Evolutionary conservation across 2,888 invertebrate species (phyloP), one percentile per base, ranked within the genome.

Genomic region (Cephus runcator): DNA sequence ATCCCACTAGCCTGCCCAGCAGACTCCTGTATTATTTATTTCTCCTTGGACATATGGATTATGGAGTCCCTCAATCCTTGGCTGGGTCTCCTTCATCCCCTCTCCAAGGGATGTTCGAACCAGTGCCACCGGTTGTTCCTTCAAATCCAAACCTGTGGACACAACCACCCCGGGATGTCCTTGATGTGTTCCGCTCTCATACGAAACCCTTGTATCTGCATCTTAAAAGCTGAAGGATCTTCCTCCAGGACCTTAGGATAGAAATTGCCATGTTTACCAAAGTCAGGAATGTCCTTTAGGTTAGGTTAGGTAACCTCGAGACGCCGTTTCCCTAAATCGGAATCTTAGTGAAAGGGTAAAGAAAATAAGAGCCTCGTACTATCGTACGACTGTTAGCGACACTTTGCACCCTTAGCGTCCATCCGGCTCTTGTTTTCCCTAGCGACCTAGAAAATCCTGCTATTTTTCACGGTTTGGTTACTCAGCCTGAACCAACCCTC

Each of bases 21-120:
- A 71, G 82, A 81, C 86, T 87, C 85, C 79, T 89, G 88, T 90
- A 90, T 90, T 90, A 90, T 90, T 91, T 90, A 91, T 89, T 90
- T 88, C 83, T 56, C 79, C 83, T 84, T 84, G 87, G 86, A 88
- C 86, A 83, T 89, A 89, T 87, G 89, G 89, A 90, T 91, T 88
- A 89, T 87, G 86, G 88, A 84, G 79, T 78, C 78, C 31, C 76
- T 34, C 31, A 23, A 71, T 31, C 71, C 31, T 34, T 71, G 9
- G 71, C 74, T 34, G 30, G 15, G 30, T 36, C 23, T 12, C 74
- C 12, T 34, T 9, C 74, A 34, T 9, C 23, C 23, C 56, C 56
- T 23, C 9, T 56, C 9, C 56, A 23, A 15, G 15, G 15, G 23
- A 23, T 56, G 23, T 56, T 23, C 23, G 0, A 56, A 23, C 23